Percentiles rank a stretch among this genome's conserved stretches.
phyloP scores from a whole-genome alignment of 2,797 vertebrate genomes.

The Rallus crepitans region DNA sequence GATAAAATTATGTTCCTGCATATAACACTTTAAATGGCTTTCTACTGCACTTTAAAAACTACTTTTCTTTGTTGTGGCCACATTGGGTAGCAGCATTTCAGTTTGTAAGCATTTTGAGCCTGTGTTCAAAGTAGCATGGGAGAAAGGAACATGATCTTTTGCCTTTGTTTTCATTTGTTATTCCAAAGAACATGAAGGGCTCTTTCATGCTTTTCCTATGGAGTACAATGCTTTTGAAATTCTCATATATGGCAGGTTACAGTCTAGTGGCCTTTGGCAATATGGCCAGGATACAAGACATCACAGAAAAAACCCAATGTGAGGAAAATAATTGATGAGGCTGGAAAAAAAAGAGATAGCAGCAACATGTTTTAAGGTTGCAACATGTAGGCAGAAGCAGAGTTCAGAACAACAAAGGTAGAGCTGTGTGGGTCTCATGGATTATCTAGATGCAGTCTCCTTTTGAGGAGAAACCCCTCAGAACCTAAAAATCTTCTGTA shows the following conservation, averaged over 20 bases:
- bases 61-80: slow-evolving; percentile 35
- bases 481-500: neutral
- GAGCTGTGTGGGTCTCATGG: neutral
- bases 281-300: neutral
- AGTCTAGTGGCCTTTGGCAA: slow-evolving; percentile 11
- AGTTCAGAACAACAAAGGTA: neutral
- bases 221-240: slow-evolving; percentile 28
- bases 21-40: neutral
- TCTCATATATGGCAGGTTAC: neutral
- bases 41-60: neutral
- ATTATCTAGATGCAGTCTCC: neutral
- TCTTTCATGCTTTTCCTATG: slow-evolving; percentile 26
- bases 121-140: slow-evolving; percentile 19
- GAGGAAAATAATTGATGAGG: slow-evolving; percentile 3
- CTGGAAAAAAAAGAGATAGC: neutral
- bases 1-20: neutral
- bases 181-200: slow-evolving; percentile 25
- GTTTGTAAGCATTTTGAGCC: slow-evolving; percentile 7
- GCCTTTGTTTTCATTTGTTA: slow-evolving; percentile 6
- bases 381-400: neutral
- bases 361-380: neutral
- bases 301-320: neutral
- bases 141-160: neutral
- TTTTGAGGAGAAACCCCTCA: neutral
- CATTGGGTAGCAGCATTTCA: neutral